Evolutionary conservation across 2,113 vertebrate genomes (phyloP).

Genomic region (Cebus imitator): DNA sequence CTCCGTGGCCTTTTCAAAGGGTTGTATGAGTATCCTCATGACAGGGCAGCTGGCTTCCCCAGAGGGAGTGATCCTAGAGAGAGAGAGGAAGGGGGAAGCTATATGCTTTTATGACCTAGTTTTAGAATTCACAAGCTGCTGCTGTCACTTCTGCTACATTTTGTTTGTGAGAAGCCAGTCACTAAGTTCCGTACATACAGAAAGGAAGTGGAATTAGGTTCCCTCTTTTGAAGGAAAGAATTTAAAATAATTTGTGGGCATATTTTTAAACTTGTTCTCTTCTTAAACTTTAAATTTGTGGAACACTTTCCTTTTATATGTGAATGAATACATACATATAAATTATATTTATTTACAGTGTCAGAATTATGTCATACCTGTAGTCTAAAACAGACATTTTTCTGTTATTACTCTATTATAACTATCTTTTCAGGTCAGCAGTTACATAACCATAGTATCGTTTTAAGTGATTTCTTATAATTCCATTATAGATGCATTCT

Average conservation of each 20-base stretch:
- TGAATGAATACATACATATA: neutral
- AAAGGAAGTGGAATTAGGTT: neutral
- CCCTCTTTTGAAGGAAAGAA: neutral
- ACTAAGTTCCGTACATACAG: neutral
- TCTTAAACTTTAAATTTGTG: neutral
- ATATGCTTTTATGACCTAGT: neutral
- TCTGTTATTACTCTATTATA: neutral
- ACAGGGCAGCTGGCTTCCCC: neutral
- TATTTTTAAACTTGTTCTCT: conserved; percentile 17
- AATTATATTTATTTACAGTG: neutral
- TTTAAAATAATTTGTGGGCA: neutral
- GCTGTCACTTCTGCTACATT: neutral
- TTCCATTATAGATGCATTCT: neutral
- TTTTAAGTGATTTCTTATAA: neutral
- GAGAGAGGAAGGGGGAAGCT: neutral
- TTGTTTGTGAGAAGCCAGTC: neutral
- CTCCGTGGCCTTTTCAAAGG: neutral
- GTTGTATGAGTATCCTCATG: neutral
- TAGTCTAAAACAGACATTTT: neutral
- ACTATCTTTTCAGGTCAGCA: neutral
- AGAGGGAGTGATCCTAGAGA: neutral
- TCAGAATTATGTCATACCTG: neutral
- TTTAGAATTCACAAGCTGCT: neutral
- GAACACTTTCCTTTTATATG: neutral
- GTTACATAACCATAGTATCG: too few species aligned